Evolutionary conservation across 37 sponge, comb jelly and placozoan species (phyloP), one percentile per base, ranked within the genome.

Genomic region (Sycon ciliatum): DNA sequence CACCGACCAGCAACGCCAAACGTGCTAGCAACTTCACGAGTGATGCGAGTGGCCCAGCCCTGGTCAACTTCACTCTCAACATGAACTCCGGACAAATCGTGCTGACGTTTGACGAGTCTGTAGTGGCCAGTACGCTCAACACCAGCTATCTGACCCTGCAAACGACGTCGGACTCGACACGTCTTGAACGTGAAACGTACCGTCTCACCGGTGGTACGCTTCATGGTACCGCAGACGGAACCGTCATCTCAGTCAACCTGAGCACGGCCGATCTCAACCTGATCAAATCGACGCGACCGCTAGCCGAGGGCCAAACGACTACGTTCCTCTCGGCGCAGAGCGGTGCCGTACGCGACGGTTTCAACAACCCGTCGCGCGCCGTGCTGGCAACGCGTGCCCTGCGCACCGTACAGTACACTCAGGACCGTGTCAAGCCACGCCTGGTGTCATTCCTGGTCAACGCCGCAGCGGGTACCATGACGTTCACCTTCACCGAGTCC

Each of bases 61-160:
- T 92, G 35, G 80, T 69, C 20, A 28, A 33, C 27, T 92, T 87
- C 61, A 74, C 82, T 35, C 72, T 92, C 2, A 83, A 92, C 65
- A 68, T 92, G 80, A 65, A 92, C 61, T 38, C 32, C 35, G 89
- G 85, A 4, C 55, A 66, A 0, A 57, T 92, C 0, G 75, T 74
- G 7, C 79, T 92, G 5, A 87, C 93, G 1, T 92, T 87, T 58
- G 57, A 71, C 60, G 86, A 85, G 54, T 34, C 53, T 60, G 75
- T 85, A 11, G 70, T 79, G 32, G 71, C 76, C 16, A 56, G 78
- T n/a, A 82, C 81, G 16, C 46, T 89, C 32, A 68, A 76, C 26
- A 27, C 42, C 13, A 65, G 78, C 38, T 16, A 7, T 0, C 61
- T 89, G 34, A 49, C 72, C 18, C 80, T 89, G 37, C 86, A 85